Conservation (phyloP, 2,113 vertebrate species). For the Saccopteryx leptura region DNA sequence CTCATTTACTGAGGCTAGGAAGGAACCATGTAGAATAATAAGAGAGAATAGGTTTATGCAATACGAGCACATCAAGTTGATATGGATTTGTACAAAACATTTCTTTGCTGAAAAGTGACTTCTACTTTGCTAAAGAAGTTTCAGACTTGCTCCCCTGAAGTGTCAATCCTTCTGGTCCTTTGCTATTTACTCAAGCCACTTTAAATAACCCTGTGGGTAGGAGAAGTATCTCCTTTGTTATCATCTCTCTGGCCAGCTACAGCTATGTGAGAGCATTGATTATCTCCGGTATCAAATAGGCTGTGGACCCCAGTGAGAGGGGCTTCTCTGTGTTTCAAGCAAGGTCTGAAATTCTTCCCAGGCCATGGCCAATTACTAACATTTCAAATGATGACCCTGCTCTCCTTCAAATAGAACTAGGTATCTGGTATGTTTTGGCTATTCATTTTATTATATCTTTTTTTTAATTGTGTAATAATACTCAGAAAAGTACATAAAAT, state of each 20-base stretch:
- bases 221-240: not conserved
- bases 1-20: not conserved
- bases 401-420: not conserved
- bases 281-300: not conserved
- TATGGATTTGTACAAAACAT: slow-evolving; percentile 12
- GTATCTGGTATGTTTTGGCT: not conserved
- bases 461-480: slow-evolving; percentile 29
- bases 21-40: not conserved
- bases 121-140: slow-evolving; percentile 6
- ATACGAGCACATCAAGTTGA: slow-evolving; percentile 15
- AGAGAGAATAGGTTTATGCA: not conserved
- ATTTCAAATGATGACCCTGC: not conserved
- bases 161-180: not conserved
- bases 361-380: not conserved
- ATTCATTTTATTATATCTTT: slow-evolving; percentile 6
- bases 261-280: not conserved
- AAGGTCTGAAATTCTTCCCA: not conserved
- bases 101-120: slow-evolving; percentile 45
- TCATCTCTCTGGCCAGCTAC: not conserved
- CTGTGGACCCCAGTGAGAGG: not conserved
- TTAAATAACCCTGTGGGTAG: not conserved
- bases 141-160: slow-evolving; percentile 1
- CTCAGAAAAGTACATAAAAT: slow-evolving; percentile 34
- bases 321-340: not conserved
- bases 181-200: not conserved